Percentiles rank a stretch among this genome's conserved stretches.
Evolutionary conservation across 2,797 vertebrate species (phyloP).

Genomic region (Leptoclinus maculatus): DNA sequence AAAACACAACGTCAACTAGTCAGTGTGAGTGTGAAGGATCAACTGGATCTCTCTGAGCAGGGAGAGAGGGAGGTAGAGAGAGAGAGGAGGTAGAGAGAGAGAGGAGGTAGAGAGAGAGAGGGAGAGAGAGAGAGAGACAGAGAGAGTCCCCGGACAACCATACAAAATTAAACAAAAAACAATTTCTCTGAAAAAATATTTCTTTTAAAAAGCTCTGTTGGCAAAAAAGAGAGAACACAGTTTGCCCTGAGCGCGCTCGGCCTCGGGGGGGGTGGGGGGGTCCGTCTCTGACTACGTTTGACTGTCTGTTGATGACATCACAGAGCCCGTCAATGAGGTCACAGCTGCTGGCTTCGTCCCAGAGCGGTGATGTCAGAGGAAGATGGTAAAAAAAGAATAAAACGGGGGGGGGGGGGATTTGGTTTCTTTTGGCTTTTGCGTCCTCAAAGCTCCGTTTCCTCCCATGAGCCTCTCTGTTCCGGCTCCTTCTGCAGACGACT

Average conservation of each 20-base stretch:
- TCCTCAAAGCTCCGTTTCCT: background rate
- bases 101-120: background rate
- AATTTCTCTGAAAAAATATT: constrained; percentile 86
- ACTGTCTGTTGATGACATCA: constrained; percentile 29
- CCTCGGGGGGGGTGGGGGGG: background rate
- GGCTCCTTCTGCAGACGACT: background rate
- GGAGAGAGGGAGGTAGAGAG: background rate
- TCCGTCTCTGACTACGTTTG: background rate
- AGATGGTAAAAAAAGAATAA: background rate
- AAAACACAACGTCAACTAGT: constrained; percentile 53
- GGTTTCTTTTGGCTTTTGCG: background rate
- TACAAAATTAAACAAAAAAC: constrained; percentile 70
- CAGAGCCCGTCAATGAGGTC: constrained; percentile 50
- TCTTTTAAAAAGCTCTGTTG: constrained; percentile 87
- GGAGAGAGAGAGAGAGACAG: constrained; percentile 4
- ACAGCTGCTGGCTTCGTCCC: constrained; percentile 48
- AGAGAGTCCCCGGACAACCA: constrained; percentile 47
- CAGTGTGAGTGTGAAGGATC: constrained; percentile 61
- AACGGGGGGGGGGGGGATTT: background rate
- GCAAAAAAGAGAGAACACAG: constrained; percentile 77
- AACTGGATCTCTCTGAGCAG: constrained; percentile 45
- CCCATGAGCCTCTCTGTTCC: background rate
- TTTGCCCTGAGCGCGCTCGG: constrained; percentile 72
- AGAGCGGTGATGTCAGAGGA: background rate
- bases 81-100: background rate